Percentiles rank a stretch among this genome's conserved stretches.
Conservation (phyloP, 1,140 invertebrate species). For the Proctacanthus coquilletti region DNA sequence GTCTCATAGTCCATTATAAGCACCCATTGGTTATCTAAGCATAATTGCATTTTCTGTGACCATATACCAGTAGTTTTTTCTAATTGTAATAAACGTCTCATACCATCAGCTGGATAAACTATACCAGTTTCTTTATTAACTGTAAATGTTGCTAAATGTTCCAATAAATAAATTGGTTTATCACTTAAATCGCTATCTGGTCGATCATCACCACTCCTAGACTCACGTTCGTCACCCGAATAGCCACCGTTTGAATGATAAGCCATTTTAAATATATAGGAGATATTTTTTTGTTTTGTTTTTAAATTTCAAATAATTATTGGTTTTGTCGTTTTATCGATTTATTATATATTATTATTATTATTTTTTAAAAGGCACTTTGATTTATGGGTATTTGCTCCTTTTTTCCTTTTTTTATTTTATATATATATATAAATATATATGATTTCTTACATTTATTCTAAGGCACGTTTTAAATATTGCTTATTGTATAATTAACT, state of each 20-base stretch:
- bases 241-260: conserved; percentile 13
- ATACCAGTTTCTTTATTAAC: conserved; percentile 78
- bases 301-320: too few species aligned
- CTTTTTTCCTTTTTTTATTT: too few species aligned
- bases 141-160: conserved; percentile 96
- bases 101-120: conserved; percentile 84
- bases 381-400: too few species aligned
- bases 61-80: conserved; percentile 92
- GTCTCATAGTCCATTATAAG: conserved; percentile 94
- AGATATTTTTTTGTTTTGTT: too few species aligned
- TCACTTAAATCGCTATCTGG: conserved; percentile 31
- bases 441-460: too few species aligned
- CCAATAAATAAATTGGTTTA: conserved; percentile 72
- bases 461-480: too few species aligned
- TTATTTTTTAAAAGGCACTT: too few species aligned
- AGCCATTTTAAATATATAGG: too few species aligned
- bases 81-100: conserved; percentile 82
- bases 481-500: too few species aligned
- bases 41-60: conserved; percentile 95
- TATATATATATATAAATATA: too few species aligned
- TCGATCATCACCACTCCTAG: conserved; percentile 18
- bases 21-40: conserved; percentile 75
- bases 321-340: too few species aligned
- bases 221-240: conserved; percentile 23
- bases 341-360: too few species aligned